phyloP scores from a whole-genome alignment of 2,888 invertebrate genomes.

The Luperina nickerlii region DNA sequence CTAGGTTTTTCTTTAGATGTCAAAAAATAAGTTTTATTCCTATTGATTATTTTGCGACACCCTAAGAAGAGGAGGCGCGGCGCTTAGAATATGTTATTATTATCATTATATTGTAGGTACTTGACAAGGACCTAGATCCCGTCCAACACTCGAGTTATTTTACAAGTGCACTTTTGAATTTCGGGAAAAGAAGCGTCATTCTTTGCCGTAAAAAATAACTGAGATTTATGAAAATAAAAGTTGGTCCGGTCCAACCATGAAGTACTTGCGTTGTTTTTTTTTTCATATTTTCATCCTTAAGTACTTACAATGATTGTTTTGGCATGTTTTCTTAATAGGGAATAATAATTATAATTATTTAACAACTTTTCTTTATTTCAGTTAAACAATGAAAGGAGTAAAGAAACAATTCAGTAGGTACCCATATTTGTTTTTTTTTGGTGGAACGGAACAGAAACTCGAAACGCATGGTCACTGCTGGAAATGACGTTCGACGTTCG shows the following conservation, averaged over 20 bases:
- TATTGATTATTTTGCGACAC: not conserved
- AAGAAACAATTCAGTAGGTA: not conserved
- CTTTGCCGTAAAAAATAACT: not conserved
- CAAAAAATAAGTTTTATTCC: not conserved
- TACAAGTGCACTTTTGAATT: slow-evolving; percentile 20
- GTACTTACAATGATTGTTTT: not conserved
- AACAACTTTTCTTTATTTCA: not conserved
- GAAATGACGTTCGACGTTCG: no score
- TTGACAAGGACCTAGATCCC: slow-evolving; percentile 3
- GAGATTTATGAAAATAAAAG: not conserved
- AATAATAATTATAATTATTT: not conserved
- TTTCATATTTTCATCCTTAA: not conserved
- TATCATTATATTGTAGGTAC: not conserved
- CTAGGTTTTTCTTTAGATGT: no score
- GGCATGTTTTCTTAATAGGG: not conserved
- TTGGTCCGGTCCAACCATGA: not conserved
- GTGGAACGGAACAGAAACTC: no score
- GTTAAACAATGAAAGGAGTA: not conserved
- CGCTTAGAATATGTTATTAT: slow-evolving; percentile 18
- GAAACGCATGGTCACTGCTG: no score
- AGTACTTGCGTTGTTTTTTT: not conserved
- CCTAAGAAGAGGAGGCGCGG: not conserved
- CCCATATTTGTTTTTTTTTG: no score
- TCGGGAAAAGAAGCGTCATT: slow-evolving; percentile 13
- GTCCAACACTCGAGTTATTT: slow-evolving; percentile 10